Base-by-base conservation (phyloP, 2,888 invertebrate species). In the Tricholauxania praeusta region DNA sequence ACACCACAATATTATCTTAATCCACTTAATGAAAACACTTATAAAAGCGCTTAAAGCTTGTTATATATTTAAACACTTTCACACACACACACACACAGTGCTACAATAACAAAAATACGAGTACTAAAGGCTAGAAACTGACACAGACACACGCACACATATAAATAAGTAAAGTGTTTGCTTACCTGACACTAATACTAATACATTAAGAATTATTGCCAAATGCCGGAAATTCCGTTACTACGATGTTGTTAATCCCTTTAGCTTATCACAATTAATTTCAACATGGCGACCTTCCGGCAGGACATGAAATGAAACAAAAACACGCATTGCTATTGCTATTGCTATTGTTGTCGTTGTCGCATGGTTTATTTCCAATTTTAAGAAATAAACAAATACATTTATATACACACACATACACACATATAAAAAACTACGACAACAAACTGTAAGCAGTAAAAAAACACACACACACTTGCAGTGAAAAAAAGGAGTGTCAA, bases 201-300 rank as follows among this genome's bases (percentile, higher is more conserved):
- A 39, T 39, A 32, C 53, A 53, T 39, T 49, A 62, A 62, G 80
- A 84, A 83, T 81, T 81, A 83, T 83, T 73, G 78, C 74, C 77
- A 79, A 82, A 82, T 82, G 78, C 78, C 83, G 82, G 82, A 83
- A 83, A 81, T 82, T 81, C 81, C 82, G 78, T 79, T 82, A 81
- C 83, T 78, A 79, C 69, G 78, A 80, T 78, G 39, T 10, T 39
- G 81, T 81, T 84, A 84, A 84, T 83, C 82, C 81, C 80, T 79
- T 83, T 39, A 79, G 83, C 82, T 83, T 83, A 82, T 80, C 78
- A 81, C 84, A 84, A 84, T 84, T 84, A 84, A 84, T 84, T 84
- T 83, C 83, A 84, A 63, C 63, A 70, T 53, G 70, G 63, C 53
- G 62, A 52, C 48, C 59, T 59, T 80, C 81, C 81, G 81, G 82